Evolutionary conservation across 2,888 invertebrate species (phyloP).

Genomic region (Hofmannophila pseudospretella): DNA sequence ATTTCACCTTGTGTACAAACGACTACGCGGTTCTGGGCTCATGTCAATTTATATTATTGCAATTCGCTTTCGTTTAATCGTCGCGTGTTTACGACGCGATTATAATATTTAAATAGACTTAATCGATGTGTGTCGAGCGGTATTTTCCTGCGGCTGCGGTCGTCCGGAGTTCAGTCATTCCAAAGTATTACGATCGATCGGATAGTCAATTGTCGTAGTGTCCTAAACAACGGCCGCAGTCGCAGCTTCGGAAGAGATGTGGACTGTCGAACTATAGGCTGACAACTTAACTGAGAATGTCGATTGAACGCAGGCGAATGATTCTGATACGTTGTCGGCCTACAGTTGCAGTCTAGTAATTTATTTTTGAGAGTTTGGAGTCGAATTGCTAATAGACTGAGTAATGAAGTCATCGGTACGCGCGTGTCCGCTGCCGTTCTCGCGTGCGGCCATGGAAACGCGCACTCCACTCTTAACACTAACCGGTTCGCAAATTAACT

Average conservation of each 20-base stretch:
- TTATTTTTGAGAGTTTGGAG: conserved; percentile 34
- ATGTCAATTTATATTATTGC: conserved; percentile 60
- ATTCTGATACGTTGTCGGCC: neutral
- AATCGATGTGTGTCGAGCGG: conserved; percentile 6
- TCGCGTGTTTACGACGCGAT: conserved; percentile 19
- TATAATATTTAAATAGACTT: conserved; percentile 33
- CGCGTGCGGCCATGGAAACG: conserved; percentile 8
- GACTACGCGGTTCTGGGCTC: conserved; percentile 45
- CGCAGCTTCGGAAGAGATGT: conserved; percentile 13
- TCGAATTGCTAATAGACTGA: conserved; percentile 56
- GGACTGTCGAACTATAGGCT: neutral
- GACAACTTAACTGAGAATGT: neutral
- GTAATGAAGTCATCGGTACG: conserved; percentile 14
- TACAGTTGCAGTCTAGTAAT: conserved; percentile 13
- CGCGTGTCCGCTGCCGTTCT: conserved; percentile 6
- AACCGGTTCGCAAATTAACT: too few species aligned
- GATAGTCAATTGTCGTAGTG: conserved; percentile 17
- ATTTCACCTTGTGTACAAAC: conserved; percentile 56
- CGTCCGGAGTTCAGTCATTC: conserved; percentile 17
- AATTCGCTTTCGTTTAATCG: conserved; percentile 30
- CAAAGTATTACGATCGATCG: conserved; percentile 19
- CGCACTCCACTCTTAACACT: too few species aligned
- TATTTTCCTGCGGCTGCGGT: conserved; percentile 8
- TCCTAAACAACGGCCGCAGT: conserved; percentile 15
- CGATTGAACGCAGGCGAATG: too few species aligned